Conservation (phyloP, 1,140 invertebrate genomes). For the Drosophila watanabei region DNA sequence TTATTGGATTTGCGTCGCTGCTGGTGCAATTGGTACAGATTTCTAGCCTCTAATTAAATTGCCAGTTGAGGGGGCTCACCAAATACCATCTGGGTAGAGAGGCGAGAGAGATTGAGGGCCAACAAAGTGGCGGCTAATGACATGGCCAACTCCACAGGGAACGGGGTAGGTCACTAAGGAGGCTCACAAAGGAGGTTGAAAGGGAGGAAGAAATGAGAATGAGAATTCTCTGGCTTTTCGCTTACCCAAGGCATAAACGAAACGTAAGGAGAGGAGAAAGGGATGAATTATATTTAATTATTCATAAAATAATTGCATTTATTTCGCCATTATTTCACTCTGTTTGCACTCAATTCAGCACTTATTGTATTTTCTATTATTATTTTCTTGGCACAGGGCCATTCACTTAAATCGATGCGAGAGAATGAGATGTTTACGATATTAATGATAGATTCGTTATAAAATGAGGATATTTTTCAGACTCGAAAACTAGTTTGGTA, state of each 20-base stretch:
- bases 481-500: no score
- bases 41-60: conserved; percentile 38
- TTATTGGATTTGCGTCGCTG: conserved; percentile 39
- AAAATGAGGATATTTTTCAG: no score
- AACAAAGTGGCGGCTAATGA: conserved; percentile 26
- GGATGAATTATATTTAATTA: conserved; percentile 28
- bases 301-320: conserved; percentile 34
- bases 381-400: not conserved
- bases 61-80: conserved; percentile 8
- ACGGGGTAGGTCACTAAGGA: not conserved
- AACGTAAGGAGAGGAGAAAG: not conserved
- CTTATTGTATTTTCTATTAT: conserved; percentile 22
- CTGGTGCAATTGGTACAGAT: conserved; percentile 30
- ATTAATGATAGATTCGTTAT: no score
- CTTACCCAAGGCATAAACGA: not conserved
- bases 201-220: not conserved
- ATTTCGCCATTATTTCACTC: conserved; percentile 33
- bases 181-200: not conserved
- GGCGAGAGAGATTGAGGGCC: not conserved
- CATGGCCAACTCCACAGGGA: conserved; percentile 16
- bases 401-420: not conserved
- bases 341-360: conserved; percentile 23
- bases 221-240: not conserved
- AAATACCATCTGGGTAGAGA: conserved; percentile 10
- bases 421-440: no score